phyloP scores from a whole-genome alignment of 1,140 invertebrate genomes.

The Caenorhabditis briggsae region DNA sequence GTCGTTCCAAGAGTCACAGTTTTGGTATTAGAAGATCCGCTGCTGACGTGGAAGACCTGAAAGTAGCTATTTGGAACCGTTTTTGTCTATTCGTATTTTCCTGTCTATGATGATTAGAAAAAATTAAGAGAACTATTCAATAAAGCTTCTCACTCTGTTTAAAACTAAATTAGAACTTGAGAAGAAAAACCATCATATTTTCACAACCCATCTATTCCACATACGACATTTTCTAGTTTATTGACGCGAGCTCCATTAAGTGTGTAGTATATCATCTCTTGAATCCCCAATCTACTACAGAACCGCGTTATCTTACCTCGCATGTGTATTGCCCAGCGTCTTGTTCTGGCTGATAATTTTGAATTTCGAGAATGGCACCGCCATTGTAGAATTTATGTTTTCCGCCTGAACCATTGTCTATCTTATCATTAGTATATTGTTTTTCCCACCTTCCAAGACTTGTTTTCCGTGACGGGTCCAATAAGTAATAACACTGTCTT shows the following conservation, averaged over 20 bases:
- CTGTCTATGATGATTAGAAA: too few relatives aligned
- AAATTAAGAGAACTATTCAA: not conserved
- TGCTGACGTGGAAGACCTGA: constrained; percentile 32
- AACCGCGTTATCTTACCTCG: constrained; percentile 4
- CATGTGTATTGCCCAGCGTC: constrained; percentile 56
- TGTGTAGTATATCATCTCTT: too few relatives aligned
- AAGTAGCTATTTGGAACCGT: too few relatives aligned
- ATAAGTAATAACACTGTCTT: constrained; percentile 34
- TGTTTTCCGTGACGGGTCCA: constrained; percentile 42
- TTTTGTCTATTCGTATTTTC: too few relatives aligned
- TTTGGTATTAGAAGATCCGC: constrained; percentile 24
- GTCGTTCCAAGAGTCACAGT: constrained; percentile 31
- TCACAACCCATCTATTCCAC: too few relatives aligned
- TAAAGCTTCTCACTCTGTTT: too few relatives aligned
- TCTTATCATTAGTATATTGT: not conserved
- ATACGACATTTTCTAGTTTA: too few relatives aligned
- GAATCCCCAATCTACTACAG: too few relatives aligned
- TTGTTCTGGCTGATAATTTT: constrained; percentile 45
- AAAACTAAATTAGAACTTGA: too few relatives aligned
- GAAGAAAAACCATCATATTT: too few relatives aligned
- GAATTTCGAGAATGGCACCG: constrained; percentile 55
- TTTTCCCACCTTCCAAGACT: constrained; percentile 1
- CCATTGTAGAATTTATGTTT: constrained; percentile 52
- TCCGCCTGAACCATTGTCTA: not conserved
- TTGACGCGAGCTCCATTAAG: too few relatives aligned